Percentiles rank a stretch among this genome's conserved stretches.
Evolutionary conservation across 2,113 vertebrate species (phyloP).

Genomic region (Heterotis niloticus): DNA sequence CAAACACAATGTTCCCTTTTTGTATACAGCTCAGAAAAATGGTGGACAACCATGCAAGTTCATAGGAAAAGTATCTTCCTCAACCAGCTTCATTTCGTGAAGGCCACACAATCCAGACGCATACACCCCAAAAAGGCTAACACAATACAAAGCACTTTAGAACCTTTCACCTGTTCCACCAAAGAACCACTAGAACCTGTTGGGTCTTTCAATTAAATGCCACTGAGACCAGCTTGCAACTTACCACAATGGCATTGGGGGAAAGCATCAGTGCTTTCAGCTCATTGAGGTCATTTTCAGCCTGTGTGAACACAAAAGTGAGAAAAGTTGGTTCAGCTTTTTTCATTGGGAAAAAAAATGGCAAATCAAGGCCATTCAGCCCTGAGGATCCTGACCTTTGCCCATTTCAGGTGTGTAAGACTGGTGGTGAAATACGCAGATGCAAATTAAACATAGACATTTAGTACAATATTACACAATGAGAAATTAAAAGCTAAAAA

Average conservation of each 20-base stretch:
- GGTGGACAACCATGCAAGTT: not conserved
- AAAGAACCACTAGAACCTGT: conserved; percentile 39
- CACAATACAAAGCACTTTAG: not conserved
- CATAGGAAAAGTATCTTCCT: not conserved
- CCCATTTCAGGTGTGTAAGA: not conserved
- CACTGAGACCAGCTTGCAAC: conserved; percentile 55
- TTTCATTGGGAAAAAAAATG: conserved; percentile 36
- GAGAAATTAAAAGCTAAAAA: no score
- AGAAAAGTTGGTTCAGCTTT: conserved; percentile 55
- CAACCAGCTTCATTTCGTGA: no score
- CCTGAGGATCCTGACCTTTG: not conserved
- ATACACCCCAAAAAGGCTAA: not conserved
- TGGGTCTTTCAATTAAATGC: conserved; percentile 25
- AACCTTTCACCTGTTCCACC: not conserved
- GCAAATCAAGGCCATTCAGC: not conserved
- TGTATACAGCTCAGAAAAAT: not conserved
- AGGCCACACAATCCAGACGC: not conserved
- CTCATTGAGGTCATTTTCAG: conserved; percentile 99
- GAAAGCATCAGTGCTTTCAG: conserved; percentile 99
- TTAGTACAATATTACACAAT: no score
- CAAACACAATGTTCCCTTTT: not conserved
- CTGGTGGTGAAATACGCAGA: not conserved
- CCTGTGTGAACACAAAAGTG: conserved; percentile 76
- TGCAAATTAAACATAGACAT: not conserved
- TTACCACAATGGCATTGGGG: conserved; percentile 99